Evolutionary conservation across 2,797 vertebrate genomes (phyloP).

Genomic region (Crenuchus spilurus): DNA sequence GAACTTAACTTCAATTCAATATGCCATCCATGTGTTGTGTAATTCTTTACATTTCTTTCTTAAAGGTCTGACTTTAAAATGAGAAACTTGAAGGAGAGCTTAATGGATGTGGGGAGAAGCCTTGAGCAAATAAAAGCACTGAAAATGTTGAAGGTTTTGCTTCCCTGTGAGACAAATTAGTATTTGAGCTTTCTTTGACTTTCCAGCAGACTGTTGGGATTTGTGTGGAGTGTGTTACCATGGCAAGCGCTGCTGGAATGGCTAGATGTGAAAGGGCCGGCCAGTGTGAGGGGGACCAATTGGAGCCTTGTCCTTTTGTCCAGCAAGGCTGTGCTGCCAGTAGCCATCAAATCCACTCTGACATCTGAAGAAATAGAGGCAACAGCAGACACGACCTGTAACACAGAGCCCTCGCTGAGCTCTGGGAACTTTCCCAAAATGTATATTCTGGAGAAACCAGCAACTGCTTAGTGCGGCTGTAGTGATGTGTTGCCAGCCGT

Average conservation of each 20-base stretch:
- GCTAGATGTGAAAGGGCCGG: constrained; percentile 38
- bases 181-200: constrained; percentile 51
- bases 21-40: background rate
- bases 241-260: constrained; percentile 63
- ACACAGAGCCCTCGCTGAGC: constrained; percentile 25
- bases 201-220: constrained; percentile 51
- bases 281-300: constrained; percentile 41
- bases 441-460: constrained; percentile 40
- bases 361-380: constrained; percentile 30
- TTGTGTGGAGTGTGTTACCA: constrained; percentile 53
- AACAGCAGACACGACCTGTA: constrained; percentile 32
- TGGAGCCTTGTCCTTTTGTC: constrained; percentile 53
- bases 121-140: constrained; percentile 37
- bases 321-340: constrained; percentile 31
- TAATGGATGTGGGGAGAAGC: background rate
- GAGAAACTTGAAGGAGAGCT: background rate
- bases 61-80: constrained; percentile 3
- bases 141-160: constrained; percentile 33
- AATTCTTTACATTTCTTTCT: background rate
- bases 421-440: constrained; percentile 35
- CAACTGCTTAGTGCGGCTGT: constrained; percentile 9
- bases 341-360: constrained; percentile 39
- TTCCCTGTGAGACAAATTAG: constrained; percentile 58
- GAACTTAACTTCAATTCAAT: background rate
- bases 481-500: constrained; percentile 19